Conservation (phyloP, 2,797 vertebrate species). For the Ficedula albicollis region DNA sequence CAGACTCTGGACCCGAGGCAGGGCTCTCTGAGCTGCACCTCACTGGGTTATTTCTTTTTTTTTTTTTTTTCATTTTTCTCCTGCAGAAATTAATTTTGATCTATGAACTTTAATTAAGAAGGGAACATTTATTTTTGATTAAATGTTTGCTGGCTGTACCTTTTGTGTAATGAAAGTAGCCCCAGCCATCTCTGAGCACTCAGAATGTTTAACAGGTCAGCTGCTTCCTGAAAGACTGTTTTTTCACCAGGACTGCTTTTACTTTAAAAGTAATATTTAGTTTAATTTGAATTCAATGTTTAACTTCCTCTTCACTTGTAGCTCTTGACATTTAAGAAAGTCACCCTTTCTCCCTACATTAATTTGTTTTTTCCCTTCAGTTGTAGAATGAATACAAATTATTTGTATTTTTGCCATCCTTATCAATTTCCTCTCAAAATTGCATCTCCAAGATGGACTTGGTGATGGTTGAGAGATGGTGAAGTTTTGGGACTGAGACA, state of each 20-base stretch:
- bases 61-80: not conserved
- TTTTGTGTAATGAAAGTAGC: slow-evolving; percentile 47
- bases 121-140: slow-evolving; percentile 41
- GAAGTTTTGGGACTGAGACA: not conserved
- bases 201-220: slow-evolving; percentile 34
- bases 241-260: slow-evolving; percentile 44
- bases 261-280: slow-evolving; percentile 33
- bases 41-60: not conserved
- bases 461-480: not conserved
- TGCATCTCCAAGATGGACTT: not conserved
- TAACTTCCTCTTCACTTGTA: slow-evolving; percentile 38
- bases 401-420: not conserved
- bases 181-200: not conserved
- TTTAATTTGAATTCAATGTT: slow-evolving; percentile 58
- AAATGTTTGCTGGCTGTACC: slow-evolving; percentile 58
- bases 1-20: not conserved
- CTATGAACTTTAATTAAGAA: slow-evolving; percentile 56
- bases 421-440: not conserved
- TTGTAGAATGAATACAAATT: slow-evolving; percentile 12
- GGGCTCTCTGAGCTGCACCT: not conserved
- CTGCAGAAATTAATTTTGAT: slow-evolving; percentile 48
- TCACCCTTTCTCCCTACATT: not conserved
- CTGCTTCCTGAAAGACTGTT: slow-evolving; percentile 33
- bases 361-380: not conserved
- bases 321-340: slow-evolving; percentile 49